Conservation (phyloP, 1,140 invertebrate genomes). For the Nomia melanderi region DNA sequence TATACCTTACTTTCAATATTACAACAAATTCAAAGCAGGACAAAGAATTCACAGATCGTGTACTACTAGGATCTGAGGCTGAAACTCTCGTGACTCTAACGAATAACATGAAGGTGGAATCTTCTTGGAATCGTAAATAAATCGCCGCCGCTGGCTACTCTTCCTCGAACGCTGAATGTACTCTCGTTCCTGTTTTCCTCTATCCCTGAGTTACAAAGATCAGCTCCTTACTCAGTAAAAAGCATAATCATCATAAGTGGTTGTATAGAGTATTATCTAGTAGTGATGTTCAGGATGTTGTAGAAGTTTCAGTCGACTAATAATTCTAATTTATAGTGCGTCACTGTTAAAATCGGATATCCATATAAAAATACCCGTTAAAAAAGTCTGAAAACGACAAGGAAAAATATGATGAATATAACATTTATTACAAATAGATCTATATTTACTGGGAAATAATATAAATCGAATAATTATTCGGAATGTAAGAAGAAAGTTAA, state of each 20-base stretch:
- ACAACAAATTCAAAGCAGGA: neutral
- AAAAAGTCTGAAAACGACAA: no score
- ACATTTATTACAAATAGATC: no score
- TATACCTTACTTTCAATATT: neutral
- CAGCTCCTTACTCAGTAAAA: neutral
- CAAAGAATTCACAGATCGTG: neutral
- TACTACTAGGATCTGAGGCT: neutral
- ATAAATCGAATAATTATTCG: no score
- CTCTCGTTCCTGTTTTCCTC: neutral
- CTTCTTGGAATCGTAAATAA: constrained; percentile 55
- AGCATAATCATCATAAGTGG: neutral
- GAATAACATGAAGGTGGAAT: neutral
- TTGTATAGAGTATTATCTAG: neutral
- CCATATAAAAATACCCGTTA: no score
- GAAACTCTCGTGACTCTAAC: neutral
- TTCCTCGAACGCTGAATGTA: neutral
- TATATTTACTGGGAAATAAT: no score
- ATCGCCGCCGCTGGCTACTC: constrained; percentile 4
- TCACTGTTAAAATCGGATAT: no score
- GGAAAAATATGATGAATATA: no score
- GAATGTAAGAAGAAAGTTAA: no score
- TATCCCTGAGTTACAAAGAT: neutral
- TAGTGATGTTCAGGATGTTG: no score
- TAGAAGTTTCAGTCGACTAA: no score
- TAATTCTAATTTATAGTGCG: no score